Evolutionary conservation across 23 tunicate genomes (phyloP).

Genomic region (Trididemnum miniatum): DNA sequence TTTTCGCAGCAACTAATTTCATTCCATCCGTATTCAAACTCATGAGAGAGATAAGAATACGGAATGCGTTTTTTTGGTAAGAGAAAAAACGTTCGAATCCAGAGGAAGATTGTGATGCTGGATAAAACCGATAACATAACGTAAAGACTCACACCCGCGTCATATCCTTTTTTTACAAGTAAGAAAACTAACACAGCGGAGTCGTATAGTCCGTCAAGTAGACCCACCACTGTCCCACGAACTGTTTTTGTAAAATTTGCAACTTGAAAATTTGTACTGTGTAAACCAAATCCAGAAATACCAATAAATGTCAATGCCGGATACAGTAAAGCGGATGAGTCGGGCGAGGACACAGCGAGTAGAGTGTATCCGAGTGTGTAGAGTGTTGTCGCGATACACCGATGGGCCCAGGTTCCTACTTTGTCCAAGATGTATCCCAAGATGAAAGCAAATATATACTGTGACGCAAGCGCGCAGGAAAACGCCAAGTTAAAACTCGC

Average conservation of each 20-base stretch:
- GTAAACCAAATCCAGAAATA: conserved; percentile 30
- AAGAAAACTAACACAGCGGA: conserved; percentile 48
- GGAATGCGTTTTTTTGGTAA: conserved; percentile 42
- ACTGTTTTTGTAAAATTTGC: conserved; percentile 35
- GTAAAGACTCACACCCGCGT: conserved; percentile 18
- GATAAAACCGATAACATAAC: conserved; percentile 28
- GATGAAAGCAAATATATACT: conserved; percentile 7
- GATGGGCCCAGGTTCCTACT: conserved; percentile 60
- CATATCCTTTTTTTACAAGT: conserved; percentile 40
- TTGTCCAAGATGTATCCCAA: conserved; percentile 47
- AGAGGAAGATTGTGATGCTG: conserved; percentile 24
- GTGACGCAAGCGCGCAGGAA: conserved; percentile 8
- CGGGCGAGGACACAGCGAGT: conserved; percentile 26
- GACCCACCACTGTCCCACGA: conserved; percentile 30
- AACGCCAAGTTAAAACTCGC: conserved; percentile 44
- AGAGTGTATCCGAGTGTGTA: conserved; percentile 33
- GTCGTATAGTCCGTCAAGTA: conserved; percentile 45
- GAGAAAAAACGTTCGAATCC: conserved; percentile 52
- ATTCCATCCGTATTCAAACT: conserved; percentile 4
- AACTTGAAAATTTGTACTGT: conserved; percentile 40
- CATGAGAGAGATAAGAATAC: not conserved
- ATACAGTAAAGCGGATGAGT: conserved; percentile 38
- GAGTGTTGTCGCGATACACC: conserved; percentile 9
- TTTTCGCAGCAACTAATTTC: not conserved
- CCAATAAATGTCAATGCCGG: conserved; percentile 31